Base-by-base conservation (phyloP, 2,113 vertebrate species). In the Odontophorus gujanensis region DNA sequence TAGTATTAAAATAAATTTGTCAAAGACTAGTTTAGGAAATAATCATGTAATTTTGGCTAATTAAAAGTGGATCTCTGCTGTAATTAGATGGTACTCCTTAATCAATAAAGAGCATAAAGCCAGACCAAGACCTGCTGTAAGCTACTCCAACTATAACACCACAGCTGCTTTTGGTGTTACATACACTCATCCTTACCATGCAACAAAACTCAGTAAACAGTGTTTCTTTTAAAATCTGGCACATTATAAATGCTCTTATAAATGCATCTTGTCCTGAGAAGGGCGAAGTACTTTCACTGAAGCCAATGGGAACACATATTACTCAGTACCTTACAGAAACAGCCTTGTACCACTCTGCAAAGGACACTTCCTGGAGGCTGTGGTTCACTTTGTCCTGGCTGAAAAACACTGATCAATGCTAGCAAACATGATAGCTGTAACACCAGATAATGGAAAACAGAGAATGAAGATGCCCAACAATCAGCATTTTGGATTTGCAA, bases 31-130 rank as follows among this genome's bases (percentile, higher is more conserved):
- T 67, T 65, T 90, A 5, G 38, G 28, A 62, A 38, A 67, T 32
- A 87, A 71, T 14, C 69, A 40, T 48, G 68, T 69, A 90, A 17
- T 42, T 20, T 34, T 14, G 20, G 51, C 34, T 91, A 93, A 94
- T 89, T 95, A 93, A 81, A 94, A 89, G 57, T 19, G 87, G 45
- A 86, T 81, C 43, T 2, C 58, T 75, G 38, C 79, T 75, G 50
- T 59, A 79, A 50, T 84, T 48, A 48, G 67, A 76, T 66, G 12
- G 55, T 45, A 38, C 25, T 12, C 81, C n/a, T 79, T 47, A 85
- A 58, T 79, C 53, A 15, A 89, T 78, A 93, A 85, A 47, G 50
- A 91, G 24, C 76, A 76, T 17, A 81, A 86, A 86, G 71, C n/a
- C 75, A 87, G 94, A 78, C 32, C 50, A 61, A 89, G 85, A 76